phyloP scores from a whole-genome alignment of 2,113 vertebrate genomes.

The Chaetodon trifascialis region DNA sequence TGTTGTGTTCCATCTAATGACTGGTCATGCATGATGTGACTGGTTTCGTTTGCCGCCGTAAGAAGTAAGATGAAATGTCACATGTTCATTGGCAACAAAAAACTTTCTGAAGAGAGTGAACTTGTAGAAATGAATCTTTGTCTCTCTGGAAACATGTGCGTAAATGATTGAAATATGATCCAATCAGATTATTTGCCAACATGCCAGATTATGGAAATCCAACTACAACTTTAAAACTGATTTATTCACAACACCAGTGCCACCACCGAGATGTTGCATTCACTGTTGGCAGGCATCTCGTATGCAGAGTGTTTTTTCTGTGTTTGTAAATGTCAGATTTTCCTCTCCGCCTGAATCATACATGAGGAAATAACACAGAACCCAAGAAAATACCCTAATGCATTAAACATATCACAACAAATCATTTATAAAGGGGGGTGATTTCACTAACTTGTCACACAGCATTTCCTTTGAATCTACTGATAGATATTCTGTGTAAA shows the following conservation, averaged over 20 bases:
- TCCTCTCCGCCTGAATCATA: conserved; percentile 41
- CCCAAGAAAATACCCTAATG: conserved; percentile 38
- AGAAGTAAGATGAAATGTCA: neutral
- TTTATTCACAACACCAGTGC: neutral
- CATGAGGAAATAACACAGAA: conserved; percentile 33
- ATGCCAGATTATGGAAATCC: neutral
- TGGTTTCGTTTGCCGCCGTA: neutral
- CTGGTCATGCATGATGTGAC: neutral
- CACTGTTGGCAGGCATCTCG: conserved; percentile 14
- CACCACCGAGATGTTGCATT: conserved; percentile 5
- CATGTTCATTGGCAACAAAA: neutral
- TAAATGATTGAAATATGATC: conserved; percentile 8
- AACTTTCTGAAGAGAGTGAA: neutral
- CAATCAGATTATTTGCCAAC: conserved; percentile 1
- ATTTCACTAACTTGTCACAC: conserved; percentile 55
- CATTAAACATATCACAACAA: conserved; percentile 67
- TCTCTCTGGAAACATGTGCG: neutral
- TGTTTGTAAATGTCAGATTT: conserved; percentile 63
- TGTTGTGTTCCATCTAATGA: neutral
- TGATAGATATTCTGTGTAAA: conserved; percentile 27
- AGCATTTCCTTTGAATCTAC: conserved; percentile 50
- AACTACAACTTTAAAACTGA: neutral
- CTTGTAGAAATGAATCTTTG: neutral
- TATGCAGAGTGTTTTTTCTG: conserved; percentile 47
- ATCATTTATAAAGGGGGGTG: conserved; percentile 44